Percentiles rank a stretch among this genome's conserved stretches.
These are phyloP conservation scores for Motacilla tschutschensis DNA, from an alignment of 2,113 vertebrate species.

Conservation along the genomic window DNA sequence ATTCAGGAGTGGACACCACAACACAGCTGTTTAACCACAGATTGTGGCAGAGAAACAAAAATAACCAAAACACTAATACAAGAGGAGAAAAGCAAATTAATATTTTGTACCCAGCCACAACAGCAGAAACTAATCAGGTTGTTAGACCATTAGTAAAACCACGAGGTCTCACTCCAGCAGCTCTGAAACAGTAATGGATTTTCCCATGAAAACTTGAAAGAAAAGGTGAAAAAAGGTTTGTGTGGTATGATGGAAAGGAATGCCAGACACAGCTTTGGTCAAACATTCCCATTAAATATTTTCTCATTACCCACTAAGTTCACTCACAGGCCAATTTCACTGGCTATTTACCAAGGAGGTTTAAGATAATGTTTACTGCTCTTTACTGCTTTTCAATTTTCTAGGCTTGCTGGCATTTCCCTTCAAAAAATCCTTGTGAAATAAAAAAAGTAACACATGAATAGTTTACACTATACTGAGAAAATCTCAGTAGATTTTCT, in stretches of 20 bases:
- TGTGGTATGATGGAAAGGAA: slow-evolving; percentile 61
- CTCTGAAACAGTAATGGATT: slow-evolving; percentile 28
- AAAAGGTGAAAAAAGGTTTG: slow-evolving; percentile 58
- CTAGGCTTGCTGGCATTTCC: neutral
- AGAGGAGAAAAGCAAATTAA: neutral
- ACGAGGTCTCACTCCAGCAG: slow-evolving; percentile 33
- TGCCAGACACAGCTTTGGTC: slow-evolving; percentile 55
- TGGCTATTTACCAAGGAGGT: slow-evolving; percentile 49
- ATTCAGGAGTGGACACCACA: neutral
- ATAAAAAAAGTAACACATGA: neutral
- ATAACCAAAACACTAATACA: neutral
- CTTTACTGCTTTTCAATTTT: slow-evolving; percentile 16
- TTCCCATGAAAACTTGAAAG: slow-evolving; percentile 60
- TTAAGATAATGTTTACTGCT: slow-evolving; percentile 45
- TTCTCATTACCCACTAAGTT: slow-evolving; percentile 58
- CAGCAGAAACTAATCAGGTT: slow-evolving; percentile 3
- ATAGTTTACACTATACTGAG: neutral
- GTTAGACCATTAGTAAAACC: slow-evolving; percentile 24
- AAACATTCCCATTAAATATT: slow-evolving; percentile 63
- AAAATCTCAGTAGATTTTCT: neutral
- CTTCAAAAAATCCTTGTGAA: neutral
- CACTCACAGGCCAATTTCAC: slow-evolving; percentile 57
- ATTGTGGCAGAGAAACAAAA: neutral
- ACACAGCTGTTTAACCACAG: neutral
- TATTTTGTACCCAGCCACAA: neutral